These are phyloP conservation scores for Halictus ligatus DNA, from an alignment of 2,888 invertebrate species.

Conservation along the genomic window DNA sequence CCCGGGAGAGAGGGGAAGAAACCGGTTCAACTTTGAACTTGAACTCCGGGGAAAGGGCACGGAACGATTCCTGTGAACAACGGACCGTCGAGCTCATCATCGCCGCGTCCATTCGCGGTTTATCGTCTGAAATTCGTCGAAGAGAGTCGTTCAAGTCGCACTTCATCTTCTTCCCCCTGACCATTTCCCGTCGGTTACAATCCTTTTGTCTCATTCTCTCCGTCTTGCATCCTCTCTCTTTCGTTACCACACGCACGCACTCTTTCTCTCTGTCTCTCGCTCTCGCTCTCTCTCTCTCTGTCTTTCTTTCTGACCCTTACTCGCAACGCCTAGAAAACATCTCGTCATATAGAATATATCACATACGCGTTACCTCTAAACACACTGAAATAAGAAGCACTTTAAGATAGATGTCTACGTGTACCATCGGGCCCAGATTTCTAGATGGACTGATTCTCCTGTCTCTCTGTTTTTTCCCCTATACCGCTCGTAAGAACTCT, in stretches of 20 bases:
- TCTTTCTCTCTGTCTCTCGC: constrained; percentile 26
- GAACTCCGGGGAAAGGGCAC: background rate
- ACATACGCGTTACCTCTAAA: constrained; percentile 85
- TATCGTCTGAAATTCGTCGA: constrained; percentile 51
- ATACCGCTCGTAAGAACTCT: constrained; percentile 73
- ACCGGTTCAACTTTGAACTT: background rate
- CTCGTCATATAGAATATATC: constrained; percentile 84
- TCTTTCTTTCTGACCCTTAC: constrained; percentile 19
- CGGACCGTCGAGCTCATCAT: constrained; percentile 47
- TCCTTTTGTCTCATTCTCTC: constrained; percentile 8
- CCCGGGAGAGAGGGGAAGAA: background rate
- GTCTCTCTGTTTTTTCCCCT: constrained; percentile 36
- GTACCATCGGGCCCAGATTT: constrained; percentile 80
- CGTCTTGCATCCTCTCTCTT: constrained; percentile 12
- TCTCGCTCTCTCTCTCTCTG: no score
- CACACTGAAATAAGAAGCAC: constrained; percentile 85
- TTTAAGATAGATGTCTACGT: constrained; percentile 84
- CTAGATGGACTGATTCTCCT: constrained; percentile 79
- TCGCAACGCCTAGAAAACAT: constrained; percentile 78
- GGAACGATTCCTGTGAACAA: constrained; percentile 61
- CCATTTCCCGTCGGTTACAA: constrained; percentile 1
- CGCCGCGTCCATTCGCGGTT: constrained; percentile 46
- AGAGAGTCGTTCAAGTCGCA: constrained; percentile 48
- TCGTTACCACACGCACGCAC: background rate
- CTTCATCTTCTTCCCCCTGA: background rate